Conservation (phyloP, 92 coral and sea anemone genomes). For the Heteractis magnifica region DNA sequence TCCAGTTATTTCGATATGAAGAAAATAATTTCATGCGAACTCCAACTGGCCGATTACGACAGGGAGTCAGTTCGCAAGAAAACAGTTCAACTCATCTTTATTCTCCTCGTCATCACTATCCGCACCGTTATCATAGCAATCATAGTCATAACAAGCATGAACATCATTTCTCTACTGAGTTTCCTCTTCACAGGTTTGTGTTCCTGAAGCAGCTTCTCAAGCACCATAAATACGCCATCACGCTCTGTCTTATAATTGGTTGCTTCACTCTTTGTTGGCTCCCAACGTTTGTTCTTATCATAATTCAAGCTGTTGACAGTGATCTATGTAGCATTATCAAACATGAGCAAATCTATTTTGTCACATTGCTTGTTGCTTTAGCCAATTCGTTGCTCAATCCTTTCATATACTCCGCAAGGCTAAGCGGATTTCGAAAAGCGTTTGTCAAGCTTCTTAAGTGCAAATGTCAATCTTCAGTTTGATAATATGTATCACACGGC, state of each 20-base stretch:
- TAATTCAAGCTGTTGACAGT: constrained; percentile 11
- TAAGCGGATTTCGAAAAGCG: constrained; percentile 12
- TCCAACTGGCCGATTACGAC: not conserved
- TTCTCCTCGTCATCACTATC: not conserved
- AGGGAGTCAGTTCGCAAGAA: not conserved
- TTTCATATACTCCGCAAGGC: constrained; percentile 24
- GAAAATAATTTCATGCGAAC: not conserved
- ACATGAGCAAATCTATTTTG: constrained; percentile 12
- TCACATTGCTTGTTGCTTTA: constrained; percentile 10
- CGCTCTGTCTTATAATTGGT: constrained; percentile 11
- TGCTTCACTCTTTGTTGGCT: constrained; percentile 27
- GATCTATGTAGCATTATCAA: not conserved
- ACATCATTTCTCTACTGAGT: not conserved
- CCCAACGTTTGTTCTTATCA: constrained; percentile 1
- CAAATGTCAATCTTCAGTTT: not conserved
- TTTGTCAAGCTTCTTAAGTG: constrained; percentile 10
- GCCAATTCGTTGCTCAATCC: constrained; percentile 24
- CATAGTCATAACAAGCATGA: not conserved
- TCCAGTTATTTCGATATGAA: not conserved
- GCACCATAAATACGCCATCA: constrained; percentile 16
- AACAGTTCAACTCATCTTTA: not conserved
- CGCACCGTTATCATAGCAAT: not conserved
- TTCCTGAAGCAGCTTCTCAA: constrained; percentile 1
- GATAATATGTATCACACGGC: not conserved
- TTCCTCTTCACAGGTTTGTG: not conserved